Conservation (phyloP, 2,113 vertebrate genomes). For the Ginglymostoma cirratum region DNA sequence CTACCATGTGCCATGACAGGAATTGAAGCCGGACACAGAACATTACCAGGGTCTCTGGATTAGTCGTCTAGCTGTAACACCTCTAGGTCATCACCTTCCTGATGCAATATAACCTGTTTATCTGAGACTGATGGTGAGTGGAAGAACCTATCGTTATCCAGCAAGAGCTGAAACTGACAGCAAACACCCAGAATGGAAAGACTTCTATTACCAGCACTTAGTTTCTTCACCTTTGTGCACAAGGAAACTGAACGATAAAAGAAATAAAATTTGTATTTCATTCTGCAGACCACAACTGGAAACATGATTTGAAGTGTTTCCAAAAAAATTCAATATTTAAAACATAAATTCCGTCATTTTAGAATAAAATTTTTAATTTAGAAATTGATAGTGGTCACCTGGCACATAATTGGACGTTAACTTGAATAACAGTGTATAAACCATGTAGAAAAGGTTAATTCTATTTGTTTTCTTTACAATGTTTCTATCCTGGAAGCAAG, state of each 20-base stretch:
- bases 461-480: background rate
- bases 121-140: background rate
- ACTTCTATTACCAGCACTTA: background rate
- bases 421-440: background rate
- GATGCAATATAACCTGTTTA: background rate
- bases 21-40: too few relatives aligned
- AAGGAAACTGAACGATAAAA: background rate
- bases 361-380: too few relatives aligned
- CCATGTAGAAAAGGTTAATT: background rate
- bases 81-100: too few relatives aligned
- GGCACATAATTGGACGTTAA: background rate
- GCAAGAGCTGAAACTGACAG: background rate
- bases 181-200: background rate
- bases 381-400: too few relatives aligned
- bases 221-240: background rate
- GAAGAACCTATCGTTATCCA: background rate
- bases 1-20: too few relatives aligned
- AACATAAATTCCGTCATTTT: too few relatives aligned
- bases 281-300: too few relatives aligned
- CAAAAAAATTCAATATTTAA: too few relatives aligned
- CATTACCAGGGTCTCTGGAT: too few relatives aligned
- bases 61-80: too few relatives aligned
- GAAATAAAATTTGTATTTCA: background rate
- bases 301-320: too few relatives aligned
- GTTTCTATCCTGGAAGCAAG: background rate